A percentile compares a stretch with the other conserved stretches of the same genome.
Evolutionary conservation across 2,888 invertebrate genomes (phyloP).

Genomic region (Steinernema hermaphroditum): DNA sequence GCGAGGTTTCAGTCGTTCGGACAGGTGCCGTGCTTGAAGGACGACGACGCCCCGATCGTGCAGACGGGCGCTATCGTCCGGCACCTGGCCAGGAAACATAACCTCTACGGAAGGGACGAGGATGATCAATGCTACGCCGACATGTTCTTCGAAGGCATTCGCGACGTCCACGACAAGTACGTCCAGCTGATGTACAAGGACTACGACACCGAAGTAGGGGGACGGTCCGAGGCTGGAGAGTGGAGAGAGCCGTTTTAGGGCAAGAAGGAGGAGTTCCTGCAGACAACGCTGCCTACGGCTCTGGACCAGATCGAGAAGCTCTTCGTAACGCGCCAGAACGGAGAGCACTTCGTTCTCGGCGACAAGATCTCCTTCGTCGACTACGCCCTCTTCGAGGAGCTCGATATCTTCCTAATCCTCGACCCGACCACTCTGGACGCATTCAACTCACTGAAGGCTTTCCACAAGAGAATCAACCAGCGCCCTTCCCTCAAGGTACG

Average conservation of each 20-base stretch:
- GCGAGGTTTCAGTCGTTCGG: conserved; percentile 48
- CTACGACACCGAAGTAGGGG: conserved; percentile 32
- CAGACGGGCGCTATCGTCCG: conserved; percentile 56
- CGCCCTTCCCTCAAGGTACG: conserved; percentile 8
- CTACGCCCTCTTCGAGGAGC: conserved; percentile 57
- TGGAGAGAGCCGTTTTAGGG: no score
- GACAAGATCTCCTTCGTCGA: conserved; percentile 55
- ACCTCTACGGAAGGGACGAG: conserved; percentile 49
- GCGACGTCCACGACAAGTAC: conserved; percentile 53
- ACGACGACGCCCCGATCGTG: conserved; percentile 48
- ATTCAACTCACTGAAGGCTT: conserved; percentile 51
- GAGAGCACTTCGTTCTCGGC: conserved; percentile 50
- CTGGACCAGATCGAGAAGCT: conserved; percentile 47
- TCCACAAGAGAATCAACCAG: conserved; percentile 42
- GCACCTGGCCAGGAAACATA: conserved; percentile 50
- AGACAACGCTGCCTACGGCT: conserved; percentile 44
- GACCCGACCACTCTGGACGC: conserved; percentile 46
- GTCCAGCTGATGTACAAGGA: conserved; percentile 48
- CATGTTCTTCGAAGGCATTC: conserved; percentile 51
- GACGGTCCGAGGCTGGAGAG: conserved; percentile 39
- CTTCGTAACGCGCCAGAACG: conserved; percentile 47
- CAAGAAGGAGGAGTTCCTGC: conserved; percentile 47
- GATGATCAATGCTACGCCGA: conserved; percentile 49
- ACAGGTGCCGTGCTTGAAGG: conserved; percentile 49
- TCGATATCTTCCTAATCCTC: conserved; percentile 53